Evolutionary conservation across 53 echinoderm and acorn worm genomes (phyloP).

Genomic region (Mesocentrotus franciscanus): DNA sequence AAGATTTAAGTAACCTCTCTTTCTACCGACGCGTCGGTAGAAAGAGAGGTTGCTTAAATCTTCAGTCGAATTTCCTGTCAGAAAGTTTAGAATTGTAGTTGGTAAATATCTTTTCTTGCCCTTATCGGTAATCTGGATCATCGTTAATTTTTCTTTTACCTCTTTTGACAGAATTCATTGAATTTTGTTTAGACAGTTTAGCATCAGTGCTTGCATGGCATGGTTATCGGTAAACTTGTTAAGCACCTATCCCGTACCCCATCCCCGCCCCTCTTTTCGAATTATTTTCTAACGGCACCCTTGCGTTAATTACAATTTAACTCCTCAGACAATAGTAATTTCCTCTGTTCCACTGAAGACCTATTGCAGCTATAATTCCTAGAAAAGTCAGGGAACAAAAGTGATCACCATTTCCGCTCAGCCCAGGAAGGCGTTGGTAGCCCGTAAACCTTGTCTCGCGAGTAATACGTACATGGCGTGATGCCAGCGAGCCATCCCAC

Average conservation of each 20-base stretch:
- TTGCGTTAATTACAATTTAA: background rate
- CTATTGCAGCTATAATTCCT: background rate
- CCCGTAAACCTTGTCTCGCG: background rate
- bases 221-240: background rate
- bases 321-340: background rate
- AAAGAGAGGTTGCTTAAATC: no score
- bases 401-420: background rate
- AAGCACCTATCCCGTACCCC: background rate
- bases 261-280: background rate
- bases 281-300: background rate
- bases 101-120: background rate
- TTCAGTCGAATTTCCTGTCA: no score
- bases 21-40: no score
- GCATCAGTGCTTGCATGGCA: background rate
- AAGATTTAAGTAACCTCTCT: no score
- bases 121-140: background rate
- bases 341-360: constrained; percentile 10
- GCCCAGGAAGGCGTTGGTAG: background rate
- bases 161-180: background rate
- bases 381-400: background rate
- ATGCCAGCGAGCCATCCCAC: background rate
- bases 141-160: background rate
- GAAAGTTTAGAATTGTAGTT: background rate
- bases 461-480: background rate
- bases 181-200: background rate